phyloP scores from a whole-genome alignment of 2,113 vertebrate species.

The Hyla sarda region DNA sequence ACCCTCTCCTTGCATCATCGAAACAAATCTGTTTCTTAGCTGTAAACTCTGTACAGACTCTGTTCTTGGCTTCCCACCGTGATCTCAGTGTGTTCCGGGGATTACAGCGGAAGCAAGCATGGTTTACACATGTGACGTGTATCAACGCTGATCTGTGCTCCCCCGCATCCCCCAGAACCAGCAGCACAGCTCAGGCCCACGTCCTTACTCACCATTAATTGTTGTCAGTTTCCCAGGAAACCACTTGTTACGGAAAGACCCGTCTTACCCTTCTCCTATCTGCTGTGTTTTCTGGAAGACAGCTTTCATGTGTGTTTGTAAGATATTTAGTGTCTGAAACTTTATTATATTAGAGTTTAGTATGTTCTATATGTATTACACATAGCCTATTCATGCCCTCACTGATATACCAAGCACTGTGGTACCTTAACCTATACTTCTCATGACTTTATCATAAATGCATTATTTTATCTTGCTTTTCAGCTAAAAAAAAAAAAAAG shows the following conservation, averaged over 20 bases:
- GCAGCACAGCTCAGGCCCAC: conserved; percentile 49
- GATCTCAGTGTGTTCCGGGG: conserved; percentile 30
- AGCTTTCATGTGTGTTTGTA: conserved; percentile 6
- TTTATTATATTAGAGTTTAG: neutral
- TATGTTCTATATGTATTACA: neutral
- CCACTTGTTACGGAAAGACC: conserved; percentile 53
- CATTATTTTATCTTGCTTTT: no score
- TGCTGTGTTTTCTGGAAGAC: conserved; percentile 7
- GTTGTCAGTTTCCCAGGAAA: conserved; percentile 57
- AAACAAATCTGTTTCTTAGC: conserved; percentile 30
- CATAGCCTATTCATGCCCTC: neutral
- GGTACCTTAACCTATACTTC: neutral
- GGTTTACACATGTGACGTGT: conserved; percentile 51
- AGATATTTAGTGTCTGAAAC: neutral
- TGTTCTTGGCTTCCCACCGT: conserved; percentile 16
- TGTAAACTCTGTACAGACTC: neutral
- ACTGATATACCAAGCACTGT: neutral
- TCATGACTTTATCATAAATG: neutral
- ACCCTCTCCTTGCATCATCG: neutral
- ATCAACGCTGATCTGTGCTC: conserved; percentile 51
- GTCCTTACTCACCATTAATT: conserved; percentile 60
- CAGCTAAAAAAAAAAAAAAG: no score
- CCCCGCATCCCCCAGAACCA: conserved; percentile 56
- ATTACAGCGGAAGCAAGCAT: conserved; percentile 44
- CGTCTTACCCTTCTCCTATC: conserved; percentile 22